Base-by-base conservation (phyloP, 2,797 vertebrate species). In the Danio choprae region DNA sequence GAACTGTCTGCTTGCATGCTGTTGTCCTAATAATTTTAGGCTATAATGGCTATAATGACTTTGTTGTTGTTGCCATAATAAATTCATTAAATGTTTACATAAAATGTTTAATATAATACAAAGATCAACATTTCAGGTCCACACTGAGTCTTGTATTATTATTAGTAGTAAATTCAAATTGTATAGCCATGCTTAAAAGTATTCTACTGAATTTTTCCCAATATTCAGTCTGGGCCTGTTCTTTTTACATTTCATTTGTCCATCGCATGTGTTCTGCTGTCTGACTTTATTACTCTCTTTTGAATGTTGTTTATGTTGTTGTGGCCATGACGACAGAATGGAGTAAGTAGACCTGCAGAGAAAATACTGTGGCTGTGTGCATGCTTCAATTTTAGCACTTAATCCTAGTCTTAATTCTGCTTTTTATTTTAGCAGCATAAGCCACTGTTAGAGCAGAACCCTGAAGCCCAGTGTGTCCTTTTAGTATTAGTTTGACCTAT, bases 281-380 rank as follows among this genome's bases (percentile, higher is more conserved):
- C 87, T 92, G 87, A 89, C 64, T 87, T 22, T 84, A 40, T 87
- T 80, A 89, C 87, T 92, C 87, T 93, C 87, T 91, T 89, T 88
- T 92, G 75, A 83, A 88, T 84, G 68, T 84, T 84, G 72, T 76
- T 71, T 65, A 71, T 72, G 67, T 77, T 84, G 82, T 90, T 89
- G 84, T 90, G 89, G 92, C 87, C 91, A 83, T 88, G 88, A 88
- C 90, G 88, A 90, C 97, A 98, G 96, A 93, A 95, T 90, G 94
- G 94, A 93, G 97, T 97, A 97, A 98, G 97, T 98, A 97, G 93
- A 86, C 80, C 83, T 87, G 86, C 87, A 70, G 83, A 85, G 82
- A 83, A 90, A 93, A 90, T 96, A 95, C 93, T 89, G 93, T 96
- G 95, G 83, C 87, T 85, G 77, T 87, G 91, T 92, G 96, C 95